A percentile compares a stretch with the other conserved stretches of the same genome.
These are phyloP conservation scores for Nomada flava DNA, from an alignment of 2,888 invertebrate genomes.

Conservation along the genomic window DNA sequence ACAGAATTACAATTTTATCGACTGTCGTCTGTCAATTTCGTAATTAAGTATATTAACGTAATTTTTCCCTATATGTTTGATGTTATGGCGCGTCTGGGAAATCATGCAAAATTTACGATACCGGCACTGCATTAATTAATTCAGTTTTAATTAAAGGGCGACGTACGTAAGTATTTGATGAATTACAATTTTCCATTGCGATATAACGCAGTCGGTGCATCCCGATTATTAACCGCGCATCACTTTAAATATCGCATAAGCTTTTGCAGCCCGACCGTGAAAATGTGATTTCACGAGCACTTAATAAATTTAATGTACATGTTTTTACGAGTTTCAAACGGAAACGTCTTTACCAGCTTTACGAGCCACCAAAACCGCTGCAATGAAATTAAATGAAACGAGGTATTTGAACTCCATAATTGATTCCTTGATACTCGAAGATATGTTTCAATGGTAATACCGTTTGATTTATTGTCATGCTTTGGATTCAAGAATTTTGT, in stretches of 20 bases:
- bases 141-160: conserved; percentile 33
- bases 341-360: not conserved
- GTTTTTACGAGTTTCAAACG: not conserved
- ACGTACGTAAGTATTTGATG: conserved; percentile 21
- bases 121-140: conserved; percentile 33
- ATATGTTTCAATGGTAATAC: not conserved
- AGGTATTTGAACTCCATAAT: conserved; percentile 10
- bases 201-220: not conserved
- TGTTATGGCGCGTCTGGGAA: not conserved
- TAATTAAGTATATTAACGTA: conserved; percentile 19
- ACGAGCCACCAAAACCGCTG: not conserved
- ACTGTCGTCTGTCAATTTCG: not conserved
- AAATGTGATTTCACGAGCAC: not conserved
- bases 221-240: conserved; percentile 24
- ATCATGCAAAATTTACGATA: conserved; percentile 6
- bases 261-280: not conserved
- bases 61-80: not conserved
- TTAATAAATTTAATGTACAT: not conserved
- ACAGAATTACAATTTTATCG: not conserved
- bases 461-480: not conserved
- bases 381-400: not conserved
- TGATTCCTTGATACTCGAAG: not conserved
- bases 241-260: not conserved
- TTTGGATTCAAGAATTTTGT: too few species aligned
- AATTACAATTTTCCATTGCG: conserved; percentile 41